Evolutionary conservation across 2,113 vertebrate species (phyloP), one percentile per base, ranked within the genome.

Genomic region (Mastomys coucha): DNA sequence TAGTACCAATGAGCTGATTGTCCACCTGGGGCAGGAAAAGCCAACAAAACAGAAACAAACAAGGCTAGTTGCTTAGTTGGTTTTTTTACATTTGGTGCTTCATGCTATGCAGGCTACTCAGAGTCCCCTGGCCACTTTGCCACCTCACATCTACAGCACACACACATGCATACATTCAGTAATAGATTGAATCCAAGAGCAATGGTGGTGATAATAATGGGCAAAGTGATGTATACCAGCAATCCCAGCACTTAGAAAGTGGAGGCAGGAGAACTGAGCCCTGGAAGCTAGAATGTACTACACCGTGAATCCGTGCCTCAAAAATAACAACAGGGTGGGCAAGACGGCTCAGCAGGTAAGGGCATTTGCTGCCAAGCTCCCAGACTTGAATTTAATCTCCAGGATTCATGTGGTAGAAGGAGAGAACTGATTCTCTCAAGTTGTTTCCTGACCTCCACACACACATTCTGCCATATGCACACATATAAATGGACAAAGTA

Each of bases 1-100:
- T 99, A 96, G 99, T 99, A 2, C 99, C 99, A 63, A 99, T 98
- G 39, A 99, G 99, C 97, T 99, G 99, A 98, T 99, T 99, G 98
- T 99, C 99, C 96, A 99, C 99, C 99, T 99, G 93, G 63, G 13
- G 36, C 63, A 82, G 2, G 31, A 67, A 94, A 45, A 84, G 12
- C 0, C 20, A 91, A 56, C 5, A 28, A 95, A 56, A 75, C 24
- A 95, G 36, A 94, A 92, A 90, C 65, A 53, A 51, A 31, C 26
- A 31, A 70, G 53, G 58, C 26, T 20, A 81, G 69, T 17, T 33
- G 45, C 11, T 96, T 33, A 26, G 51, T 85, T 81, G 17, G 19
- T 58, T 20, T 58, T 58, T 17, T 14, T 53, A 58, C 19, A 31
- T 39, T 24, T 45, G 33, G 76, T 60, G 12, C 26, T 63, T 91